These are phyloP conservation scores for Orthochromis malagaraziensis DNA, from an alignment of 2,113 vertebrate genomes.

Conservation along the genomic window DNA sequence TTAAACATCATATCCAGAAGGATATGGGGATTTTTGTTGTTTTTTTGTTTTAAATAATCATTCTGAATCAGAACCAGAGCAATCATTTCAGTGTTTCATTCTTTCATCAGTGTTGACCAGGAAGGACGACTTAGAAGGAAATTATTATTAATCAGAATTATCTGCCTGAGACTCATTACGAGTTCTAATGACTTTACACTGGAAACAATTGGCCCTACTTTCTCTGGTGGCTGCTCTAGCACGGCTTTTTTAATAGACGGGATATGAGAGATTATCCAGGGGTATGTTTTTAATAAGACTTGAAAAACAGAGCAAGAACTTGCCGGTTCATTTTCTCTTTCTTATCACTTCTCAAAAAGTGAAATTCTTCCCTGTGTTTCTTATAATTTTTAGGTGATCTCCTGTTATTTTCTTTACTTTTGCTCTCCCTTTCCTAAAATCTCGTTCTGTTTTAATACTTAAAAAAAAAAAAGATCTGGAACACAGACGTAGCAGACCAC, in stretches of 20 bases:
- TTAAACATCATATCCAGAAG: neutral
- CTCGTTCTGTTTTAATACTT: slow-evolving; percentile 8
- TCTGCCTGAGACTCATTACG: slow-evolving; percentile 41
- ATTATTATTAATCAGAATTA: neutral
- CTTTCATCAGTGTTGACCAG: neutral
- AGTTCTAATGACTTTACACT: slow-evolving; percentile 43
- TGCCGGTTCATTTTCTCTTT: neutral
- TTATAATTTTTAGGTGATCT: neutral
- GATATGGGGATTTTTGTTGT: neutral
- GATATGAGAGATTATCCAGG: slow-evolving; percentile 50
- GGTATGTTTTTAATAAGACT: slow-evolving; percentile 60
- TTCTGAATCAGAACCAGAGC: neutral
- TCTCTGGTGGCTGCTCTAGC: slow-evolving; percentile 30
- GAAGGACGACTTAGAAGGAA: slow-evolving; percentile 12
- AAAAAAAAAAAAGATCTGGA: neutral
- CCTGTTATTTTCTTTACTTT: neutral
- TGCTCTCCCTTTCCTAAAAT: neutral
- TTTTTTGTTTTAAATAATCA: neutral
- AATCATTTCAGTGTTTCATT: neutral
- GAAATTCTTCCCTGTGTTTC: neutral
- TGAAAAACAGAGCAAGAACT: slow-evolving; percentile 18
- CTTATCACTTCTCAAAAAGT: neutral
- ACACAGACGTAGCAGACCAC: slow-evolving; percentile 12
- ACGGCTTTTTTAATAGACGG: slow-evolving; percentile 39
- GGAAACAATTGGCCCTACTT: slow-evolving; percentile 50